Percentiles rank a stretch among this genome's conserved stretches.
Evolutionary conservation across 2,888 invertebrate genomes (phyloP).

Genomic region (Campoplex capitator): DNA sequence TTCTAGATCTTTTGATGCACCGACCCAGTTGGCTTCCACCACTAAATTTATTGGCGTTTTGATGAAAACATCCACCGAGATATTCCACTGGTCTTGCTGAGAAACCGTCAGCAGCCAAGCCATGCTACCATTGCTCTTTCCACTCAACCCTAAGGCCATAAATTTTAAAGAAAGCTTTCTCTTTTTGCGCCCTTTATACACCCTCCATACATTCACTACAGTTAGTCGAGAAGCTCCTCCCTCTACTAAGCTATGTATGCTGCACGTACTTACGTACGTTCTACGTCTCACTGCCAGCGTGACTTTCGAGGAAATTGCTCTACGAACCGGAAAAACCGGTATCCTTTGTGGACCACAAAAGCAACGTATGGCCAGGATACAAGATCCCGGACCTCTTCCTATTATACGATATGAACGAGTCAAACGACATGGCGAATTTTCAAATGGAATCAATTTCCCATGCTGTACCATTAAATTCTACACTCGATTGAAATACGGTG

Average conservation of each 20-base stretch:
- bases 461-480: conserved; percentile 19
- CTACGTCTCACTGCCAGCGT: conserved; percentile 65
- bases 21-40: conserved; percentile 67
- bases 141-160: conserved; percentile 66
- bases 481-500: conserved; percentile 2
- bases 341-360: conserved; percentile 47
- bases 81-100: conserved; percentile 63
- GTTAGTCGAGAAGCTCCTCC: conserved; percentile 40
- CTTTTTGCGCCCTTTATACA: conserved; percentile 59
- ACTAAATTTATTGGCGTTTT: conserved; percentile 75
- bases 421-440: conserved; percentile 21
- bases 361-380: conserved; percentile 25
- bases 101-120: conserved; percentile 59
- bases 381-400: conserved; percentile 15
- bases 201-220: conserved; percentile 49
- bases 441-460: conserved; percentile 31
- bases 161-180: conserved; percentile 72
- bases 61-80: conserved; percentile 73
- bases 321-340: conserved; percentile 61
- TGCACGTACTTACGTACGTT: conserved; percentile 62
- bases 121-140: conserved; percentile 35
- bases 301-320: conserved; percentile 67
- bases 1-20: conserved; percentile 72
- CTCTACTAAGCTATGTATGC: conserved; percentile 42
- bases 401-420: conserved; percentile 31